Conservation (phyloP, 92 coral and sea anemone species). For the Epizoanthus ramosus region DNA sequence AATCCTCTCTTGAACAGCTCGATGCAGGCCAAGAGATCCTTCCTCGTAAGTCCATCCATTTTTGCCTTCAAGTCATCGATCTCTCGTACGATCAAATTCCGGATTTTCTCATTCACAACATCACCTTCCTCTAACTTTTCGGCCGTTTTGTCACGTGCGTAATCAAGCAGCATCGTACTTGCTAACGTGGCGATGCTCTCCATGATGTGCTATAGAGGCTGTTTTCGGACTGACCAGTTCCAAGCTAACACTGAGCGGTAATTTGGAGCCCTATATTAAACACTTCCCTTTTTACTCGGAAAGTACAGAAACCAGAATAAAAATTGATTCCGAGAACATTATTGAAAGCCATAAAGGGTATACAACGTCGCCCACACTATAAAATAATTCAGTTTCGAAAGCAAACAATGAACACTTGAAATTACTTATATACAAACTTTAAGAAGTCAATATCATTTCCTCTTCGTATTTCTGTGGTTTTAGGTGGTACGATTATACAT, state of each 20-base stretch:
- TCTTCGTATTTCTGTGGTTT: too few relatives aligned
- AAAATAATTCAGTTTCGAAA: too few relatives aligned
- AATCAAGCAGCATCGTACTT: neutral
- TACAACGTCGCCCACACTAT: too few relatives aligned
- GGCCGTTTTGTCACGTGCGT: neutral
- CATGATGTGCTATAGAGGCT: neutral
- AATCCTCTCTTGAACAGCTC: neutral
- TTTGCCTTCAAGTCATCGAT: neutral
- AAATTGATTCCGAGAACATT: neutral
- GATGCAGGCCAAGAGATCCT: slow-evolving; percentile 1
- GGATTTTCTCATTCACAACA: neutral
- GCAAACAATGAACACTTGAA: too few relatives aligned
- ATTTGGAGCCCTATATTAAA: neutral
- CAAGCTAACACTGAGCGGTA: neutral
- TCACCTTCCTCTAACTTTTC: neutral
- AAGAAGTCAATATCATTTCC: too few relatives aligned
- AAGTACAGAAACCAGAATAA: neutral
- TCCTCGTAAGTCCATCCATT: neutral
- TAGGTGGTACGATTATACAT: too few relatives aligned
- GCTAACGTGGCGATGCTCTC: neutral
- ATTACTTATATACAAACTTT: too few relatives aligned
- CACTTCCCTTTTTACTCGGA: neutral
- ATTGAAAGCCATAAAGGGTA: neutral
- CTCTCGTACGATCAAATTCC: neutral
- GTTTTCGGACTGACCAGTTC: neutral